A percentile compares a stretch with the other conserved stretches of the same genome.
Conservation (phyloP, 2,113 vertebrate species). For the Sialia sialis region DNA sequence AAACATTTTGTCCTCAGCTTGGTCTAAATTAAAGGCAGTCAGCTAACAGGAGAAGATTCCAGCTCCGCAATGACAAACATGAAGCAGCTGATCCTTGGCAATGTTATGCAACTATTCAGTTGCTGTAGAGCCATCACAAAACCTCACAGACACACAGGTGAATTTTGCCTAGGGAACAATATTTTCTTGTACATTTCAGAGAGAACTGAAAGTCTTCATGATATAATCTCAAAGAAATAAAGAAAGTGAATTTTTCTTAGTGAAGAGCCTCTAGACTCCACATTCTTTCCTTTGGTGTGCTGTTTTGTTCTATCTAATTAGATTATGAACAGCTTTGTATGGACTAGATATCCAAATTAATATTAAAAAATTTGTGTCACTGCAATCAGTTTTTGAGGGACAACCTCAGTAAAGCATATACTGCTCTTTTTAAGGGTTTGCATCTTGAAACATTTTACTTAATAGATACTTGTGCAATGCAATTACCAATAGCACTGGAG, state of each 20-base stretch:
- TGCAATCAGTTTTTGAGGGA: background rate
- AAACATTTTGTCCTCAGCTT: background rate
- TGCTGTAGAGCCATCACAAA: background rate
- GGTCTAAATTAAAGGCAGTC: background rate
- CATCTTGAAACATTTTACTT: background rate
- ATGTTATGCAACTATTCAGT: background rate
- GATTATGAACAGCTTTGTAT: background rate
- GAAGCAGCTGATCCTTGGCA: background rate
- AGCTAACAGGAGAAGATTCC: background rate
- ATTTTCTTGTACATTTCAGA: background rate
- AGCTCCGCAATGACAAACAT: background rate
- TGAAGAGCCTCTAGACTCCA: background rate
- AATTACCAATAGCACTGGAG: background rate
- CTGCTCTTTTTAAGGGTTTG: background rate
- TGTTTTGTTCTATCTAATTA: background rate
- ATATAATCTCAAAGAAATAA: background rate
- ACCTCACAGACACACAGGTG: background rate
- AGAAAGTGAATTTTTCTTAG: background rate
- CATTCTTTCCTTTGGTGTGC: background rate
- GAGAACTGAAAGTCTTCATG: background rate
- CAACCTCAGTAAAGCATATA: background rate
- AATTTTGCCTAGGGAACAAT: background rate
- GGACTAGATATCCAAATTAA: background rate
- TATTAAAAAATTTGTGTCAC: background rate
- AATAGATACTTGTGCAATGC: background rate